Percentiles rank a stretch among this genome's conserved stretches.
These are phyloP conservation scores for Chrysemys picta DNA, from an alignment of 2,113 vertebrate genomes.

Conservation along the genomic window DNA sequence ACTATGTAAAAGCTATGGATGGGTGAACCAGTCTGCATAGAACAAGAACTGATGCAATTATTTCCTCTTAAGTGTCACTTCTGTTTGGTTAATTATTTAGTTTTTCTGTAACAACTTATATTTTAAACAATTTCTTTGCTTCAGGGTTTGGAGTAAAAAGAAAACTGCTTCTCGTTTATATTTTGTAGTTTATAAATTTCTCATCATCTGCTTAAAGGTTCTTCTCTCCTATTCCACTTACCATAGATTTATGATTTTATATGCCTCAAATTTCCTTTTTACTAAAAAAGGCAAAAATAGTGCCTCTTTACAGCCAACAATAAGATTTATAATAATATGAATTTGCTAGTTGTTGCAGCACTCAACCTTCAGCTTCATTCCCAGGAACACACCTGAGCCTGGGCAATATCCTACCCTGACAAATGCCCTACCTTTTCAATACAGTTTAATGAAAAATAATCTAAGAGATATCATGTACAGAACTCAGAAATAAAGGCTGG, in stretches of 20 bases:
- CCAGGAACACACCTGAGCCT: conserved; percentile 49
- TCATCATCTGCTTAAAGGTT: not conserved
- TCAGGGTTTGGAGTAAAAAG: not conserved
- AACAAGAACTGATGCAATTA: not conserved
- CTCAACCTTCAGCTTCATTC: conserved; percentile 25
- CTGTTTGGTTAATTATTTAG: not conserved
- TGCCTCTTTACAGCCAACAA: conserved; percentile 42
- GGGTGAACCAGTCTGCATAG: not conserved
- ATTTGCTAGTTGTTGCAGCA: conserved; percentile 10
- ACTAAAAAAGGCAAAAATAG: conserved; percentile 5
- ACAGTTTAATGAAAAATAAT: conserved; percentile 63
- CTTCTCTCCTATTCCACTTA: not conserved
- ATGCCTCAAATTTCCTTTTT: conserved; percentile 3
- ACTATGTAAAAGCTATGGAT: not conserved
- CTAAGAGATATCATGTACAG: not conserved
- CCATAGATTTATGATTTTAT: conserved; percentile 37
- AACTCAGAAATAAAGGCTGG: conserved; percentile 43
- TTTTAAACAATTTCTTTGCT: not conserved
- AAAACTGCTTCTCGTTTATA: not conserved
- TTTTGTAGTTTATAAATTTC: not conserved
- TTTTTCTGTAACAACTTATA: not conserved
- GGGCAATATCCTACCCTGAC: conserved; percentile 24
- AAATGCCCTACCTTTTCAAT: conserved; percentile 55
- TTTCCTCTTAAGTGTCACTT: not conserved
- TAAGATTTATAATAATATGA: conserved; percentile 54